Evolutionary conservation across 2,888 invertebrate species (phyloP).

Genomic region (Phania funesta): DNA sequence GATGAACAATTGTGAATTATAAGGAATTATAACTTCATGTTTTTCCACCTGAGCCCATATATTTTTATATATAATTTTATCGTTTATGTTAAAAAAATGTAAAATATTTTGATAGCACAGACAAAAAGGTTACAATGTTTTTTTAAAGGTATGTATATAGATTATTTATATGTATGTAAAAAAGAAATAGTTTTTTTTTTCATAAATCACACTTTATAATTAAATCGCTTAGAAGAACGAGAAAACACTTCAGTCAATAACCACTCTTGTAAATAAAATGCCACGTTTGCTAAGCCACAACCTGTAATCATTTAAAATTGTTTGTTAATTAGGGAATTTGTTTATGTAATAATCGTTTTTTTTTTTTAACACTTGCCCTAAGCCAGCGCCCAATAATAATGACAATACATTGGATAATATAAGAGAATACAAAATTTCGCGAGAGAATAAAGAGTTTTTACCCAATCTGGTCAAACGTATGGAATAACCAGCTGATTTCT

Average conservation of each 20-base stretch:
- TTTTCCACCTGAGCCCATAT: constrained; percentile 61
- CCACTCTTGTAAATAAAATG: constrained; percentile 79
- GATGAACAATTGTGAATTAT: not conserved
- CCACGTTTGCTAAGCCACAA: constrained; percentile 85
- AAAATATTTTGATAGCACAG: constrained; percentile 33
- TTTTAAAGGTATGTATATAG: constrained; percentile 16
- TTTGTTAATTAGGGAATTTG: not conserved
- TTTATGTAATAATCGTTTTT: not conserved
- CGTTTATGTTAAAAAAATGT: constrained; percentile 21
- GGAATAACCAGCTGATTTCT: constrained; percentile 82
- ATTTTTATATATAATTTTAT: not conserved
- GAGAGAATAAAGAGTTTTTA: constrained; percentile 91
- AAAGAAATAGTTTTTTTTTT: constrained; percentile 46
- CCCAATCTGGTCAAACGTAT: constrained; percentile 88
- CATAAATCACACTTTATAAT: constrained; percentile 66
- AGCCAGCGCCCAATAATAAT: constrained; percentile 92
- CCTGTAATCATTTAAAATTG: constrained; percentile 77
- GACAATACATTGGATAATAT: constrained; percentile 95
- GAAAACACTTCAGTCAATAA: constrained; percentile 77
- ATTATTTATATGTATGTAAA: constrained; percentile 40
- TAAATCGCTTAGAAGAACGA: constrained; percentile 53
- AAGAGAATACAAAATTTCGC: constrained; percentile 93
- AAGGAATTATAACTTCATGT: constrained; percentile 16
- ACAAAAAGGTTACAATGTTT: constrained; percentile 27
- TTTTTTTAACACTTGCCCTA: constrained; percentile 85